phyloP scores from a whole-genome alignment of 2,888 invertebrate species.

The Phragmatobia fuliginosa region DNA sequence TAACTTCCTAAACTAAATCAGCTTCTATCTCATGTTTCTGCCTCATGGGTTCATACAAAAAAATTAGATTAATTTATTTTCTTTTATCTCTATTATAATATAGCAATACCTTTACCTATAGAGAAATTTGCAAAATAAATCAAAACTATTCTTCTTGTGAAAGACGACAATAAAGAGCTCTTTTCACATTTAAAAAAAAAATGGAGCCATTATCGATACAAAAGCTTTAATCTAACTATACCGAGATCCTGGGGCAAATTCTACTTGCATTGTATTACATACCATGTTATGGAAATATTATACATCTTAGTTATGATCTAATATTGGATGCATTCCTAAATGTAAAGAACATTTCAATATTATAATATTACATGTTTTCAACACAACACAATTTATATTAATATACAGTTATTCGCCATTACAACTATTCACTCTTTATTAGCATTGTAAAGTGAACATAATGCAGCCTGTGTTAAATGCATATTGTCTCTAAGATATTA shows the following conservation, averaged over 20 bases:
- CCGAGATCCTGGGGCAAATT: conserved; percentile 28
- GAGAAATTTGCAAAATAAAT: not conserved
- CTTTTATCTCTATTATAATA: no score
- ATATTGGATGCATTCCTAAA: not conserved
- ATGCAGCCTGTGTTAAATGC: conserved; percentile 12
- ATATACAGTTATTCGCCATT: not conserved
- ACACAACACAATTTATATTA: not conserved
- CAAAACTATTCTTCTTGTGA: not conserved
- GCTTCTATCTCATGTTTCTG: no score
- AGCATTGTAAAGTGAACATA: conserved; percentile 4
- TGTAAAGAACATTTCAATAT: conserved; percentile 22
- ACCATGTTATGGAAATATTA: no score
- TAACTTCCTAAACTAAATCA: no score
- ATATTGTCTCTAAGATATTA: conserved; percentile 18
- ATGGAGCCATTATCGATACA: conserved; percentile 31
- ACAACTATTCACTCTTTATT: not conserved
- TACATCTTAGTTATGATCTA: no score
- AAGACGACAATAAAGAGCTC: not conserved
- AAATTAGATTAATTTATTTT: no score
- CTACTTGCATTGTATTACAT: not conserved
- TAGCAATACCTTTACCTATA: no score
- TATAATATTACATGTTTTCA: not conserved
- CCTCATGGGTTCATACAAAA: no score
- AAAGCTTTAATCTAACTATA: conserved; percentile 28
- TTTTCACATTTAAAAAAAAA: conserved; percentile 20